phyloP scores from a whole-genome alignment of 2,797 vertebrate genomes.

The Pelobates cultripes region DNA sequence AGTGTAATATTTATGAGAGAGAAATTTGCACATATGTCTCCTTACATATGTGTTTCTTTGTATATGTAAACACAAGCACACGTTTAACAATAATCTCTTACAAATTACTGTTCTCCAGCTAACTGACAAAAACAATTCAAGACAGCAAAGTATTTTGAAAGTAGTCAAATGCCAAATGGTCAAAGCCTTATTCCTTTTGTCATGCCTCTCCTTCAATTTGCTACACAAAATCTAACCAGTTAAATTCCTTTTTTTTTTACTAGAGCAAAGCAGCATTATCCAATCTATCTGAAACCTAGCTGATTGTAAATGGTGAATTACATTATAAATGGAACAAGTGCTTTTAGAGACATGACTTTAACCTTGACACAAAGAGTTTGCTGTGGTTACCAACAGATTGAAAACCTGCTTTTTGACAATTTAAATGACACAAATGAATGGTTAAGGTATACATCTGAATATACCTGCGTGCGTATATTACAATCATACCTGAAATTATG shows the following conservation, averaged over 20 bases:
- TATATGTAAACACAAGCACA: too few species aligned
- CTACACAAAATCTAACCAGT: neutral
- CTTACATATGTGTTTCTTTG: too few species aligned
- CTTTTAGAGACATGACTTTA: slow-evolving; percentile 3
- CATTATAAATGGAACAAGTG: slow-evolving; percentile 16
- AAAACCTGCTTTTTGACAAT: slow-evolving; percentile 13
- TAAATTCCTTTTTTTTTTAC: neutral
- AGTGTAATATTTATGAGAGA: too few species aligned
- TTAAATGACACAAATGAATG: slow-evolving; percentile 27
- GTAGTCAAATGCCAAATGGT: too few species aligned
- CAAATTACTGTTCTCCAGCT: too few species aligned
- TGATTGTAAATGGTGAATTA: slow-evolving; percentile 20
- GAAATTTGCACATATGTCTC: too few species aligned
- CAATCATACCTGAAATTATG: neutral
- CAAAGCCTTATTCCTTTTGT: slow-evolving; percentile 1
- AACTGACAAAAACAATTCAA: too few species aligned
- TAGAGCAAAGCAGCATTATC: neutral
- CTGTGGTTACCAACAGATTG: slow-evolving; percentile 6
- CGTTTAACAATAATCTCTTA: too few species aligned
- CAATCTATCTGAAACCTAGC: neutral
- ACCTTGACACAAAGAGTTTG: slow-evolving; percentile 29
- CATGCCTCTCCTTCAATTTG: neutral
- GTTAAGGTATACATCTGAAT: too few species aligned
- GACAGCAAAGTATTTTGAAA: too few species aligned
- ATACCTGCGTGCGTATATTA: neutral